Evolutionary conservation across 2,113 vertebrate species (phyloP).

Genomic region (Pachycephala philippinensis): DNA sequence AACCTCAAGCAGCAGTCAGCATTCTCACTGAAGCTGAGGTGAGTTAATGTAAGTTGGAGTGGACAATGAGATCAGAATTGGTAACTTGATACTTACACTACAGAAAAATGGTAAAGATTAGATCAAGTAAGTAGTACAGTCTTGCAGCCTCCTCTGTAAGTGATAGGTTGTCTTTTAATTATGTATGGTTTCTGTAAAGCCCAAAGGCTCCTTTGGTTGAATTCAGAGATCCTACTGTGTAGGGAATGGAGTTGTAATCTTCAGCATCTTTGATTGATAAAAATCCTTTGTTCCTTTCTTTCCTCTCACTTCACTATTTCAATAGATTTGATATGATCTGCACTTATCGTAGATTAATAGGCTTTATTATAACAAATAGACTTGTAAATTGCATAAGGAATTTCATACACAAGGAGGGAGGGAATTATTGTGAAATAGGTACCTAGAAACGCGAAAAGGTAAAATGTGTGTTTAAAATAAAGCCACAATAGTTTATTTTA

Average conservation of each 20-base stretch:
- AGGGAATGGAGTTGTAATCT: background rate
- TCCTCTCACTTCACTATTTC: slow-evolving; percentile 4
- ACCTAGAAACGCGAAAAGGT: background rate
- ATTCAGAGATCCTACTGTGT: background rate
- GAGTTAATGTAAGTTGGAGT: background rate
- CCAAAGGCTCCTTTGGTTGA: background rate
- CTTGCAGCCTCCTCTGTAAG: background rate
- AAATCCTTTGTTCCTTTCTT: background rate
- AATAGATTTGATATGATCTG: background rate
- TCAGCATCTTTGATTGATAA: background rate
- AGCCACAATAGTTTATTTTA: background rate
- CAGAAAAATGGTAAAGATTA: background rate
- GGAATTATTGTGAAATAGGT: background rate
- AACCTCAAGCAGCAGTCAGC: rapidly evolving
- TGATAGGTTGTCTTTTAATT: background rate
- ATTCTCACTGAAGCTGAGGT: background rate
- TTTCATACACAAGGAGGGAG: slow-evolving; percentile 14
- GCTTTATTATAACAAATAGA: background rate
- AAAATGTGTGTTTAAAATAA: slow-evolving; percentile 26
- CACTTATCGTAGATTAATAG: background rate
- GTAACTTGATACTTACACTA: background rate
- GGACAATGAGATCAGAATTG: background rate
- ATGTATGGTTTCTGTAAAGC: background rate
- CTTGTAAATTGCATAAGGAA: slow-evolving; percentile 25
- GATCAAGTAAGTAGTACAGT: background rate